Evolutionary conservation across 2,888 invertebrate genomes (phyloP), one percentile per base, ranked within the genome.

Genomic region (Sinelater perroti): DNA sequence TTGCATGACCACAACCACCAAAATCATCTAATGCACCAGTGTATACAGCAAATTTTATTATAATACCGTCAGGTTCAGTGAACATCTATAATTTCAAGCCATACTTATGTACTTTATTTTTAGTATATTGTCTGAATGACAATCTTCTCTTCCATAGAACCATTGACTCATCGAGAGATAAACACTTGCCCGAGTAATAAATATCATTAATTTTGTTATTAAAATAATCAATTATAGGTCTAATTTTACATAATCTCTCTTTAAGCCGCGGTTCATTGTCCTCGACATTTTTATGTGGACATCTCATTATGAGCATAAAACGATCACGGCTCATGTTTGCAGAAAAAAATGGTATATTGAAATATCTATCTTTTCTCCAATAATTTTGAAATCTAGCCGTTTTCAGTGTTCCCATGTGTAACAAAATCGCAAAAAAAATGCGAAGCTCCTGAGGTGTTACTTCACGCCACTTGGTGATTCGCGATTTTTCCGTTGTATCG

Each of bases 391-490:
- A 47, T 31, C 72, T 56, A 21, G 70, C 72, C n/a, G 74, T 40
- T 28, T 62, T 60, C 13, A 75, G 71, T 17, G 70, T 72, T 14
- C 75, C 75, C 58, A 71, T 76, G 60, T 76, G 73, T 42, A 76
- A 67, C 6, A 77, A 46, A 8, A 77, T 58, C 20, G 73, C 74
- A 2, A 75, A 26, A 67, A 74, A 73, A 55, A 61, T 68, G 38
- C 62, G 30, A 2, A 74, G 44, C 61, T 72, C 61, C 1, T 31
- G 35, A 3, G 38, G 14, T n/a, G 64, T 64, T 40, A 71, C 35
- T 26, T 63, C 55, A 63, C 67, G 70, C 70, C 69, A 72, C 6
- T 21, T 17, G 14, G 55, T 57, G 40, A 62, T 56, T 56, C 61
- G 56, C 6, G 67, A 65, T 42, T 66, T 36, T n/a, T n/a, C n/a